These are phyloP conservation scores for Idaea straminata DNA, from an alignment of 2,888 invertebrate genomes.

Conservation along the genomic window DNA sequence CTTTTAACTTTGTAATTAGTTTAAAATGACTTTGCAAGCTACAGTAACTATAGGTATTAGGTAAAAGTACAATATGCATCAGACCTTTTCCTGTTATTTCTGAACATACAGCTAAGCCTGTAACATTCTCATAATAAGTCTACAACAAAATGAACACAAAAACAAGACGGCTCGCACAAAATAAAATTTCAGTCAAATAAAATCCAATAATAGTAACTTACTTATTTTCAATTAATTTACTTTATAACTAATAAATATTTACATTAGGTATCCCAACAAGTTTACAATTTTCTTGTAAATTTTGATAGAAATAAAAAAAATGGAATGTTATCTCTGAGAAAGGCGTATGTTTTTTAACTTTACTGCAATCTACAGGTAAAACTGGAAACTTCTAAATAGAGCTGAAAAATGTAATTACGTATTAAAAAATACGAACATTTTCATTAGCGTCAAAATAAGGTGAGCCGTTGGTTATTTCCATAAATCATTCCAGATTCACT, in stretches of 20 bases:
- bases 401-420: not conserved
- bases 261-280: not conserved
- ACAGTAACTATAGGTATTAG: not conserved
- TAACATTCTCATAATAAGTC: not conserved
- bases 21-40: not conserved
- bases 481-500: not conserved
- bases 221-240: not conserved
- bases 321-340: not conserved
- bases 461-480: not conserved
- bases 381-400: not conserved
- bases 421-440: not conserved
- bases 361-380: not conserved
- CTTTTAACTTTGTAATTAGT: not conserved
- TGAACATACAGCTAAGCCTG: not conserved
- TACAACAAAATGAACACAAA: not conserved
- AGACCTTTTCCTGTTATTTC: not conserved
- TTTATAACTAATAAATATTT: not conserved
- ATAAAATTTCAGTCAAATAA: not conserved
- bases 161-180: not conserved
- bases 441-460: not conserved
- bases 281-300: not conserved
- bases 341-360: not conserved
- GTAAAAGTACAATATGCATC: not conserved
- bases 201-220: not conserved
- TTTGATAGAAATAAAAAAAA: not conserved